Evolutionary conservation across 2,113 vertebrate species (phyloP), one percentile per base, ranked within the genome.

Genomic region (Phyllostomus discolor): DNA sequence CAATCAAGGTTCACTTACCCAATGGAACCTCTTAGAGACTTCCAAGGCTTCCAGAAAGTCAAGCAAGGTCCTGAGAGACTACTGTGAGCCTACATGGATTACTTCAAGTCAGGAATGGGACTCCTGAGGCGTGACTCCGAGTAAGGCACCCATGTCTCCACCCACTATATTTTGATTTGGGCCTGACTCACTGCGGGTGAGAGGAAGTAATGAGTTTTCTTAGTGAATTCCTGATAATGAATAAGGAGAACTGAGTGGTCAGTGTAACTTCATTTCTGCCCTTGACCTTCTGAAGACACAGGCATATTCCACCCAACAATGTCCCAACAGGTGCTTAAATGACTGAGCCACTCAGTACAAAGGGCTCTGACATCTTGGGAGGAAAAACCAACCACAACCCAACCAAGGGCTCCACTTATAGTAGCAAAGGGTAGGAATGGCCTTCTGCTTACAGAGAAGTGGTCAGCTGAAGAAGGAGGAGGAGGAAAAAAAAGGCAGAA

Each of bases 131-230:
- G 66, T 52, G 26, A n/a, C 48, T 57, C 67, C 82, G 28, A 59
- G 38, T 3, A 26, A 93, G 78, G 41, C 4, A 48, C 38, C 52
- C 76, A 26, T 19, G 70, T 91, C 94, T 67, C 93, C 93, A 94
- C 84, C 75, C 80, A 90, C 70, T 59, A 15, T 64, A 59, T 33
- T 70, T 69, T 41, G 22, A 69, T 48, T 69, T 81, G n/a, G 38
- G 70, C 75, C 67, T 93, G 95, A 93, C 95, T 96, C 83, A 89
- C 41, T 59, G 35, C 54, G 52, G 35, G 12, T 31, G 48, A 70
- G 54, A 89, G 87, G 87, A 92, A 96, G 79, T 52, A 9, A 76
- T 41, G 50, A 69, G 22, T 66, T 95, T 93, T 80, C 76, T 76
- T 20, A 52, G 43, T 11, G 41, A 90, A 46, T 93, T 90, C 43